Evolutionary conservation across 2,888 invertebrate genomes (phyloP).

Genomic region (Adela reaumurella): DNA sequence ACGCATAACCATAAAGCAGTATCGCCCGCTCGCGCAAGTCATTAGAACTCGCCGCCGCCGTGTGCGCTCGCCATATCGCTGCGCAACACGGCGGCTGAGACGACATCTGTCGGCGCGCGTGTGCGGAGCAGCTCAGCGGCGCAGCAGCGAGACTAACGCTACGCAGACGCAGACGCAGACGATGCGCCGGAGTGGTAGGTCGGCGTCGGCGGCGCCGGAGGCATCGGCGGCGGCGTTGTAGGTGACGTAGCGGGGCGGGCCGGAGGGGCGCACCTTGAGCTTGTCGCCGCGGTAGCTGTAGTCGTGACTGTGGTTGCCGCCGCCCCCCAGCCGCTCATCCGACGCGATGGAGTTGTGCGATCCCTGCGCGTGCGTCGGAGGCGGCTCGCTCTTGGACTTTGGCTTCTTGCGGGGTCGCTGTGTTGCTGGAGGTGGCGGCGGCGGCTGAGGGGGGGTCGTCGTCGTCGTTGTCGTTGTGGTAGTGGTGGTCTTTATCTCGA

Average conservation of each 20-base stretch:
- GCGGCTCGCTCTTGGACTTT: slow-evolving; percentile 14
- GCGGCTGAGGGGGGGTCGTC: slow-evolving; percentile 28
- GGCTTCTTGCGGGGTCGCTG: slow-evolving; percentile 36
- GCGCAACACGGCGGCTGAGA: too few species aligned
- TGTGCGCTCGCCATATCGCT: too few species aligned
- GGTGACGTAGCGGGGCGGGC: slow-evolving; percentile 32
- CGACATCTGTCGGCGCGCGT: too few species aligned
- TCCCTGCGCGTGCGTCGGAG: background rate
- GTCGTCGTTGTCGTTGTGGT: slow-evolving; percentile 38
- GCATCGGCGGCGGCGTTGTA: slow-evolving; percentile 16
- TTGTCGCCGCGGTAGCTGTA: slow-evolving; percentile 39
- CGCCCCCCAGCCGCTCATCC: background rate
- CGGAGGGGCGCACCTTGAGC: slow-evolving; percentile 45
- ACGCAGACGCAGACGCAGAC: too few species aligned
- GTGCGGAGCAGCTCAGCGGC: too few species aligned
- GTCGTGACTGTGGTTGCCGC: slow-evolving; percentile 20
- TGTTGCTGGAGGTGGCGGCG: slow-evolving; percentile 35
- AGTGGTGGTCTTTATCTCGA: slow-evolving; percentile 34
- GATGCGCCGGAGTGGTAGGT: too few species aligned
- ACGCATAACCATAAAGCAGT: too few species aligned
- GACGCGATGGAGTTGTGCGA: background rate
- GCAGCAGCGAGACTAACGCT: too few species aligned
- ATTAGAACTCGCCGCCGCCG: too few species aligned
- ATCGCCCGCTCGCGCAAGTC: too few species aligned
- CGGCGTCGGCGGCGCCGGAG: background rate